Percentiles rank a stretch among this genome's conserved stretches.
phyloP scores from a whole-genome alignment of 2,888 invertebrate genomes.

The Plagodis pulveraria region DNA sequence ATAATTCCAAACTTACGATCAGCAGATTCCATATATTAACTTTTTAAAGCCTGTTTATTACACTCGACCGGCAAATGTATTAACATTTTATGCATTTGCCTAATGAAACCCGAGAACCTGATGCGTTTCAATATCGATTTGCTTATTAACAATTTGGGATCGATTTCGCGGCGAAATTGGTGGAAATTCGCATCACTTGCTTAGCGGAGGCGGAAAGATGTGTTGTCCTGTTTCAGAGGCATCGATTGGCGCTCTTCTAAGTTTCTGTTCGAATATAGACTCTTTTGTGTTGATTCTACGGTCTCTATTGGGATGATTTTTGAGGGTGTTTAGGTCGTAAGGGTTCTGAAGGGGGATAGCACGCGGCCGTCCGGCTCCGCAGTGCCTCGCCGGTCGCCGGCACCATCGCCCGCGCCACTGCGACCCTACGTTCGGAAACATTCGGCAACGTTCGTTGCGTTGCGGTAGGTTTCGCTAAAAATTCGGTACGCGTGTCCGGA shows the following conservation, averaged over 20 bases:
- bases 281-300: conserved; percentile 48
- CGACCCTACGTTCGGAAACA: conserved; percentile 43
- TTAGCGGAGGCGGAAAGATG: conserved; percentile 77
- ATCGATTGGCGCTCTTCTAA: conserved; percentile 73
- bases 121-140: conserved; percentile 51
- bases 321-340: conserved; percentile 64
- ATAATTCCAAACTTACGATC: conserved; percentile 52
- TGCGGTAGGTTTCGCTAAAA: conserved; percentile 67
- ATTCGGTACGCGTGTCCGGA: conserved; percentile 45
- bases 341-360: conserved; percentile 55
- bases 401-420: conserved; percentile 58
- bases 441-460: conserved; percentile 66
- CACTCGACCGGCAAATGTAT: conserved; percentile 47
- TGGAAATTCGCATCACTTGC: conserved; percentile 65
- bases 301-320: conserved; percentile 43
- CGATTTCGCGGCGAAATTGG: conserved; percentile 57
- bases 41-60: conserved; percentile 56
- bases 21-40: conserved; percentile 52
- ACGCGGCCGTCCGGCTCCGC: conserved; percentile 76
- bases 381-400: conserved; percentile 79
- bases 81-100: conserved; percentile 50
- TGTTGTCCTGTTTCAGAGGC: conserved; percentile 79
- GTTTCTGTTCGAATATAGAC: conserved; percentile 37
- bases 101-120: conserved; percentile 59
- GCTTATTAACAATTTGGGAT: conserved; percentile 64